Conservation (phyloP, 2,888 invertebrate genomes). For the Mythimna ferrago region DNA sequence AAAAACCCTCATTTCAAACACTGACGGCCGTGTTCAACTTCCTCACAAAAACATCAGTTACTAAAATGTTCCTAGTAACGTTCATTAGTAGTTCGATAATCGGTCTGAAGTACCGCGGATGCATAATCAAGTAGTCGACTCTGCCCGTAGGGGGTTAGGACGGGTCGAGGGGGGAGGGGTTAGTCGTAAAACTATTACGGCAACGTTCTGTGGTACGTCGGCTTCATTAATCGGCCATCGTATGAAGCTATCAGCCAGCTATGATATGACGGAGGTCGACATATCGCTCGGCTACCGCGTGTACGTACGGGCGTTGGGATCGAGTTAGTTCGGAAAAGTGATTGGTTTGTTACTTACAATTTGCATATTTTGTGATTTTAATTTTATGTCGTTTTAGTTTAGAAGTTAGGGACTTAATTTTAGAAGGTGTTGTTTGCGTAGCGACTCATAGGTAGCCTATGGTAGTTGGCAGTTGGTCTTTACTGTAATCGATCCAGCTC, state of each 20-base stretch:
- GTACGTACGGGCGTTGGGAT: slow-evolving; percentile 54
- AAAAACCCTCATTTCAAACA: slow-evolving; percentile 35
- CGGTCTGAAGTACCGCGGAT: slow-evolving; percentile 86
- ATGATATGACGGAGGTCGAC: slow-evolving; percentile 84
- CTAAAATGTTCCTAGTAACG: slow-evolving; percentile 71
- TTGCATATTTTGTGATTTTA: slow-evolving; percentile 7
- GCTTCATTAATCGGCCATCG: slow-evolving; percentile 90
- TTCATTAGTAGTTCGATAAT: slow-evolving; percentile 90
- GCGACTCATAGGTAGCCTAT: no score
- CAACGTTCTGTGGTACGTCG: slow-evolving; percentile 84
- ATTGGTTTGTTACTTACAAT: slow-evolving; percentile 20
- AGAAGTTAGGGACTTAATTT: not conserved
- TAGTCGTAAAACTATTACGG: slow-evolving; percentile 89
- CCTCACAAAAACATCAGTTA: slow-evolving; percentile 53
- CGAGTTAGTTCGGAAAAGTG: slow-evolving; percentile 49
- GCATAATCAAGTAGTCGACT: slow-evolving; percentile 88
- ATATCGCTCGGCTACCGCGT: slow-evolving; percentile 69
- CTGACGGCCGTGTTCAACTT: slow-evolving; percentile 18
- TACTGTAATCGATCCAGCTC: no score
- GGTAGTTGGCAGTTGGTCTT: no score
- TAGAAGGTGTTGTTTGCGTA: no score
- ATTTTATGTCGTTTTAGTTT: slow-evolving; percentile 3
- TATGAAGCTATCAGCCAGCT: slow-evolving; percentile 87
- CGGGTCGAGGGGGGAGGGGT: slow-evolving; percentile 67
- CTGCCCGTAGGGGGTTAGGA: slow-evolving; percentile 73